Conservation (phyloP, 2,888 invertebrate genomes). For the Drosophila stalkeri region DNA sequence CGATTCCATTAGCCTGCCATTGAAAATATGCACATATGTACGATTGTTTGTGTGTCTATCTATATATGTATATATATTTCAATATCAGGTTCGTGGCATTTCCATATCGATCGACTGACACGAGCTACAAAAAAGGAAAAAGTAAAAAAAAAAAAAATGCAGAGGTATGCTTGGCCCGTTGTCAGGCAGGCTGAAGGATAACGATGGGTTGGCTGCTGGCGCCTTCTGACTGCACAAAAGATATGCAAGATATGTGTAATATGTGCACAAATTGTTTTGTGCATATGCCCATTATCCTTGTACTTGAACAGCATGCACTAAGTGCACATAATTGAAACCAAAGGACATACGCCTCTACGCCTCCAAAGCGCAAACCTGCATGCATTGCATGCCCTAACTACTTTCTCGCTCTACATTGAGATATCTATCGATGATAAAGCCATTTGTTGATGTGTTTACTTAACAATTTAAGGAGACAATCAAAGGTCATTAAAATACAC, state of each 20-base stretch:
- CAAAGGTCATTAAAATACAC: not conserved
- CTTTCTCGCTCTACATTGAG: constrained; percentile 18
- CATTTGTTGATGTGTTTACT: constrained; percentile 10
- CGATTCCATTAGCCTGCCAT: constrained; percentile 34
- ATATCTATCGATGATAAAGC: not conserved
- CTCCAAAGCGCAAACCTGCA: constrained; percentile 24
- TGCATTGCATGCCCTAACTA: constrained; percentile 45
- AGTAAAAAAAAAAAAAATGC: constrained; percentile 11
- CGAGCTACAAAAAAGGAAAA: constrained; percentile 14
- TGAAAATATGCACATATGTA: constrained; percentile 37
- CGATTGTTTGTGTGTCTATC: constrained; percentile 6
- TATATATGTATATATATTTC: constrained; percentile 41
- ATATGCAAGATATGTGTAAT: constrained; percentile 22
- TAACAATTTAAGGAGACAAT: constrained; percentile 6
- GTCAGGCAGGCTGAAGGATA: constrained; percentile 6
- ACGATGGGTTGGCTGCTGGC: constrained; percentile 16
- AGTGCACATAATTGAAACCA: constrained; percentile 71
- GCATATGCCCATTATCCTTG: constrained; percentile 68
- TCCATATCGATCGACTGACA: constrained; percentile 67
- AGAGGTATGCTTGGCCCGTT: constrained; percentile 2
- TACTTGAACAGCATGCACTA: constrained; percentile 71
- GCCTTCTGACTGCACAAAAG: constrained; percentile 26
- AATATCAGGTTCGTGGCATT: constrained; percentile 76
- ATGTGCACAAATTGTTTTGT: constrained; percentile 39
- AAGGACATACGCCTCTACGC: constrained; percentile 45